Evolutionary conservation across 2,113 vertebrate genomes (phyloP).

Genomic region (Microcebus jonahi): DNA sequence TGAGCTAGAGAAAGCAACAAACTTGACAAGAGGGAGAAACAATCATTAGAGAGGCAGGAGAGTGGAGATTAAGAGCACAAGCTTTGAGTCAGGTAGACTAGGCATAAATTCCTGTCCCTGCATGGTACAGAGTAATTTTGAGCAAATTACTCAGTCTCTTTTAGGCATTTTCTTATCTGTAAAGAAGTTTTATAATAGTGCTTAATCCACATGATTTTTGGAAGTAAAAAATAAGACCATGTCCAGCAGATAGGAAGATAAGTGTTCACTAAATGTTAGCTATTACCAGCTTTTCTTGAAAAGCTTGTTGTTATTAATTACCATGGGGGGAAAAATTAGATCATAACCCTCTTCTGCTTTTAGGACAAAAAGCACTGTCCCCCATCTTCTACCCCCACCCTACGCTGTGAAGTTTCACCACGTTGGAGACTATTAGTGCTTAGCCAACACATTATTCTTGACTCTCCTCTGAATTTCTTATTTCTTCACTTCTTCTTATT

Average conservation of each 20-base stretch:
- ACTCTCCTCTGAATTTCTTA: background rate
- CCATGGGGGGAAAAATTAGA: background rate
- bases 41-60: background rate
- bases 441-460: background rate
- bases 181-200: background rate
- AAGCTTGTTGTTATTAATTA: slow-evolving; percentile 35
- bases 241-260: background rate
- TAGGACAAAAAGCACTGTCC: background rate
- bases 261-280: background rate
- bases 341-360: background rate
- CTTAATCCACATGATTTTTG: background rate
- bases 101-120: background rate
- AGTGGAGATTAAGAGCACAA: background rate
- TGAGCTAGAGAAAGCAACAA: background rate
- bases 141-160: background rate
- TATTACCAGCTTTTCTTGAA: background rate
- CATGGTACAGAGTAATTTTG: background rate
- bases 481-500: background rate
- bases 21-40: background rate
- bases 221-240: slow-evolving; percentile 22
- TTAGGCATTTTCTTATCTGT: background rate
- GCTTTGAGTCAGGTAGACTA: background rate
- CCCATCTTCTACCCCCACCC: background rate
- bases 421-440: background rate
- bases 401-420: background rate